These are phyloP conservation scores for Tridacna gigas DNA, from an alignment of 2,888 invertebrate genomes.

Conservation along the genomic window DNA sequence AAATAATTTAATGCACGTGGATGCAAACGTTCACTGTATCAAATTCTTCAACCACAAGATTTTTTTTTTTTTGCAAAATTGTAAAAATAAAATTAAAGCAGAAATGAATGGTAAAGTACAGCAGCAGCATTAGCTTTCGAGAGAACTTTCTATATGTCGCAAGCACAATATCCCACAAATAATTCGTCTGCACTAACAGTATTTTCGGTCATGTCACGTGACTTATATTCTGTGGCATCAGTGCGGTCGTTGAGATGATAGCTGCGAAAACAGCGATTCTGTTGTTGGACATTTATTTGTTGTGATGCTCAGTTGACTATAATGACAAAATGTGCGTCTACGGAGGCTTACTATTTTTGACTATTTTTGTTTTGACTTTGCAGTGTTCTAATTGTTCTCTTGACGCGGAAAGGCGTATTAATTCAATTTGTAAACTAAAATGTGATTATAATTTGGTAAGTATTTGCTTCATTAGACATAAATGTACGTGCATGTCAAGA, in stretches of 20 bases:
- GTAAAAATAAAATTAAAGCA: no score
- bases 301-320: neutral
- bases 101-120: no score
- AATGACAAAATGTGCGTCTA: constrained; percentile 17
- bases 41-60: no score
- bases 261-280: constrained; percentile 5
- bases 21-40: no score
- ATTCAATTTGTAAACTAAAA: constrained; percentile 19
- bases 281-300: constrained; percentile 4
- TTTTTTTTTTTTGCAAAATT: no score
- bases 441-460: constrained; percentile 32
- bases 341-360: constrained; percentile 1
- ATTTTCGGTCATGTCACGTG: constrained; percentile 9
- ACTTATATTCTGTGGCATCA: neutral
- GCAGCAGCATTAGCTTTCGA: no score
- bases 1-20: no score
- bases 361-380: neutral
- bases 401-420: constrained; percentile 13
- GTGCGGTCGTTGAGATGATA: constrained; percentile 4
- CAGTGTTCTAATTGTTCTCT: constrained; percentile 13
- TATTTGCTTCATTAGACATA: neutral
- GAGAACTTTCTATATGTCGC: no score
- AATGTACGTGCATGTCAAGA: no score
- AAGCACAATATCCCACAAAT: neutral
- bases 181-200: constrained; percentile 16